Evolutionary conservation across 1,140 invertebrate genomes (phyloP).

Genomic region (Scaptodrosophila lebanonensis): DNA sequence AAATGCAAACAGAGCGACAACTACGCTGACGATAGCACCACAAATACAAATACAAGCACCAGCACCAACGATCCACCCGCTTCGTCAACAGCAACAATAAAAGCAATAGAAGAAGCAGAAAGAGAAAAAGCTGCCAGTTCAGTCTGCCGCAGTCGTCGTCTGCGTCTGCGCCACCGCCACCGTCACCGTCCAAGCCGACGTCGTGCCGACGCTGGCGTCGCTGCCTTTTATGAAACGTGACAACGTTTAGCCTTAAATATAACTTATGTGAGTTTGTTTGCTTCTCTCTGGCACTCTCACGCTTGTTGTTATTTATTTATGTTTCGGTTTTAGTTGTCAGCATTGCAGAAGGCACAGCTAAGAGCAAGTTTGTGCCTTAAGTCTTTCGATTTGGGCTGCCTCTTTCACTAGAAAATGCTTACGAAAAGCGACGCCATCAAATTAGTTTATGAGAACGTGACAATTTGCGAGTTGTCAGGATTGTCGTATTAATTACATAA

Average conservation of each 20-base stretch:
- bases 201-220: slow-evolving; percentile 1
- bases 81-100: too few relatives aligned
- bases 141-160: slow-evolving; percentile 24
- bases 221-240: slow-evolving; percentile 42
- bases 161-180: neutral
- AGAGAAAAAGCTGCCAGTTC: slow-evolving; percentile 27
- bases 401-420: slow-evolving; percentile 6
- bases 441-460: too few relatives aligned
- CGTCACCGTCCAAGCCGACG: slow-evolving; percentile 6
- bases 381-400: slow-evolving; percentile 52
- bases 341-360: too few relatives aligned
- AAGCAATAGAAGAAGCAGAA: neutral
- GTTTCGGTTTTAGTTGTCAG: slow-evolving; percentile 8
- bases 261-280: neutral
- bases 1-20: slow-evolving; percentile 72
- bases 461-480: slow-evolving; percentile 9
- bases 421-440: slow-evolving; percentile 1
- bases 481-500: slow-evolving; percentile 71
- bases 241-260: slow-evolving; percentile 29
- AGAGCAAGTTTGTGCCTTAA: slow-evolving; percentile 64
- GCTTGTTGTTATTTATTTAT: slow-evolving; percentile 15
- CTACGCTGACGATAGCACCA: too few relatives aligned
- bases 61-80: neutral
- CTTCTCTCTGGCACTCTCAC: neutral
- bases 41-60: slow-evolving; percentile 23